These are phyloP conservation scores for Adelphocoris suturalis DNA, from an alignment of 2,888 invertebrate species.

Conservation along the genomic window DNA sequence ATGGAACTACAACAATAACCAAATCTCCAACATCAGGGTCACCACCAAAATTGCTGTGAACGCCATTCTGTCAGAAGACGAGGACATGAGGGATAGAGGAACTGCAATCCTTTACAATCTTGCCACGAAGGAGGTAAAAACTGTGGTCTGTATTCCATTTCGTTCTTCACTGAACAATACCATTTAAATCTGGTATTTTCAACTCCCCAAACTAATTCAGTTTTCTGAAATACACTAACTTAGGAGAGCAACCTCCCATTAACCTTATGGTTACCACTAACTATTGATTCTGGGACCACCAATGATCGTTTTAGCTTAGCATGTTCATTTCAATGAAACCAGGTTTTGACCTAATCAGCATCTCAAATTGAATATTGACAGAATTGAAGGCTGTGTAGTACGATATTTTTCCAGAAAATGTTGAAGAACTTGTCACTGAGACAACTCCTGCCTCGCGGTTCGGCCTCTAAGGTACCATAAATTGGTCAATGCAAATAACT, in stretches of 20 bases:
- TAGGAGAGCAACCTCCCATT: neutral
- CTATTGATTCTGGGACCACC: neutral
- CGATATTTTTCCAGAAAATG: slow-evolving; percentile 74
- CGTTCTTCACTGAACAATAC: neutral
- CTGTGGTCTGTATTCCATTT: slow-evolving; percentile 91
- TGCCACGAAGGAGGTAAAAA: slow-evolving; percentile 97
- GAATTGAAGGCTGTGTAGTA: slow-evolving; percentile 55
- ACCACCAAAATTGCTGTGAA: slow-evolving; percentile 95
- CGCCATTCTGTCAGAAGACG: slow-evolving; percentile 86
- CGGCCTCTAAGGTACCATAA: slow-evolving; percentile 73
- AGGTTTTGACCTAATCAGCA: slow-evolving; percentile 4
- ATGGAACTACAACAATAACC: slow-evolving; percentile 88
- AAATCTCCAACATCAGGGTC: slow-evolving; percentile 91
- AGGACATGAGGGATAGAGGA: slow-evolving; percentile 88
- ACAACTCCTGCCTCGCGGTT: slow-evolving; percentile 73
- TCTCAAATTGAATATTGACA: neutral
- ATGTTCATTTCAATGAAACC: neutral
- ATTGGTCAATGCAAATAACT: slow-evolving; percentile 47
- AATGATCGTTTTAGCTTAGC: neutral
- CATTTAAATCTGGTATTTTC: neutral
- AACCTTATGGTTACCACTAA: neutral
- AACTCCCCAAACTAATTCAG: neutral
- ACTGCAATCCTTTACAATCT: slow-evolving; percentile 93
- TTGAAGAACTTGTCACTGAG: slow-evolving; percentile 73
- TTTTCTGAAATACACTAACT: neutral